Evolutionary conservation across 2,797 vertebrate species (phyloP).

Genomic region (Coregonus ussuriensis): DNA sequence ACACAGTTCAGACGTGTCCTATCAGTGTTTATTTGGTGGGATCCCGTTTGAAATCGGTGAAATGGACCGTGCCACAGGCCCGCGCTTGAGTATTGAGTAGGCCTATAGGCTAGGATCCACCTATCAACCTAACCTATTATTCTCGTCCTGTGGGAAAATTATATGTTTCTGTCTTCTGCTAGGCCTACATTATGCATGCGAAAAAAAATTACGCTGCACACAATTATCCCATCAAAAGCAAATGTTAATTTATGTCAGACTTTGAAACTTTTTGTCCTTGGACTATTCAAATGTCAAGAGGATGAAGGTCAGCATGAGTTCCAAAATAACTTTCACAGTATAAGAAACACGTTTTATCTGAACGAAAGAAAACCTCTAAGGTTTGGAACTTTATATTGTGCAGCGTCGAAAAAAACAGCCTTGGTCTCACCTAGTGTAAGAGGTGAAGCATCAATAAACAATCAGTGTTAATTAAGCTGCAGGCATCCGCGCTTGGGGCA

Average conservation of each 20-base stretch:
- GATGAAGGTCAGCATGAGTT: neutral
- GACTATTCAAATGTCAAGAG: too few species aligned
- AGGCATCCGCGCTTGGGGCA: conserved; percentile 5
- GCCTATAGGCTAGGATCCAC: too few species aligned
- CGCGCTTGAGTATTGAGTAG: too few species aligned
- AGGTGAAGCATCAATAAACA: neutral
- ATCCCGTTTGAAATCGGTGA: too few species aligned
- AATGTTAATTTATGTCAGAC: too few species aligned
- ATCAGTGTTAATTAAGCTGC: neutral
- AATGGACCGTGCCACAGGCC: too few species aligned
- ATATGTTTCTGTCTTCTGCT: neutral
- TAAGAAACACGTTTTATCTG: neutral
- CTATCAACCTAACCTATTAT: neutral
- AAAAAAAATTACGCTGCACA: too few species aligned
- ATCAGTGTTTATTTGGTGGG: too few species aligned
- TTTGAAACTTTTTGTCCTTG: too few species aligned
- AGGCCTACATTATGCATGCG: neutral
- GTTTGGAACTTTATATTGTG: neutral
- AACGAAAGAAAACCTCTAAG: too few species aligned
- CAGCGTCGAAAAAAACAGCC: neutral
- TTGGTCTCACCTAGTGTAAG: neutral
- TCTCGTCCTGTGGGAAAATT: neutral
- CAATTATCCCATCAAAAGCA: too few species aligned
- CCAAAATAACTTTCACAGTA: neutral
- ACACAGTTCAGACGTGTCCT: too few species aligned